Percentiles rank a stretch among this genome's conserved stretches.
These are phyloP conservation scores for Phoebastria nigripes DNA, from an alignment of 2,797 vertebrate species.

Conservation along the genomic window DNA sequence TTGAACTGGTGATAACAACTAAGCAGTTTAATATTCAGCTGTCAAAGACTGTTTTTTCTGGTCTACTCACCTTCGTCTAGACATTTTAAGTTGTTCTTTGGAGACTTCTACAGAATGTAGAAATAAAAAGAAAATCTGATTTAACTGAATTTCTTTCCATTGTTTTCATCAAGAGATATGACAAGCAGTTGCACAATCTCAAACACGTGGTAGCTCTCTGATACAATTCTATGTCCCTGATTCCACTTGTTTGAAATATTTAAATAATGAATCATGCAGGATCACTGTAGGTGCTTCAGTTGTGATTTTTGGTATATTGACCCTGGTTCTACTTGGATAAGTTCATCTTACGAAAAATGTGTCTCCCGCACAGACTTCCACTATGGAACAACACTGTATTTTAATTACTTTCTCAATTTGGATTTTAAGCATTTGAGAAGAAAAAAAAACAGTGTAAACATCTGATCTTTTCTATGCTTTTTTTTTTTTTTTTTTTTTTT, in stretches of 20 bases:
- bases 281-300: background rate
- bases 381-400: background rate
- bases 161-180: background rate
- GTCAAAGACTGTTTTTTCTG: background rate
- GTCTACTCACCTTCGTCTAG: background rate
- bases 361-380: background rate
- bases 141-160: background rate
- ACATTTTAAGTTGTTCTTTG: background rate
- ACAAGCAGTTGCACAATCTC: background rate
- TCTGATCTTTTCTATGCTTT: background rate
- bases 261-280: background rate
- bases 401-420: background rate
- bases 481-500: background rate
- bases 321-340: background rate
- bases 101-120: background rate
- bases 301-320: background rate
- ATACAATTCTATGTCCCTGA: background rate
- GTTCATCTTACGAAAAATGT: background rate
- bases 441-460: background rate
- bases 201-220: background rate
- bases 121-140: background rate
- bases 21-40: background rate
- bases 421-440: background rate
- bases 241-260: background rate
- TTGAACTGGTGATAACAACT: background rate